These are phyloP conservation scores for Trichechus manatus DNA, from an alignment of 2,113 vertebrate genomes.

Conservation along the genomic window DNA sequence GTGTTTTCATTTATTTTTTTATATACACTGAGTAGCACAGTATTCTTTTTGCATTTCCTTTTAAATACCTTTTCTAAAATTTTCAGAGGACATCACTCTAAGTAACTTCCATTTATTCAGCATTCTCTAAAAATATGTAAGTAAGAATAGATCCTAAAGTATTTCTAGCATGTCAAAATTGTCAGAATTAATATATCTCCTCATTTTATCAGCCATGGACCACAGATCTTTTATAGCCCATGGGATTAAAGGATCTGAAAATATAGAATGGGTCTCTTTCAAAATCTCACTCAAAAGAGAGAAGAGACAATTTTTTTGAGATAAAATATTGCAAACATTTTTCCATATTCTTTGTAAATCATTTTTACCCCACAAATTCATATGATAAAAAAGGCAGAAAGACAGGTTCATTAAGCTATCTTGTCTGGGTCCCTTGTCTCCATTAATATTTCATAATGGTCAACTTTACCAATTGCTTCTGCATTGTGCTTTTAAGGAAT, in stretches of 20 bases:
- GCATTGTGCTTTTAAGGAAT: conserved; percentile 15
- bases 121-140: not conserved
- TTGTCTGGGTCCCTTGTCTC: not conserved
- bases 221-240: not conserved
- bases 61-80: not conserved
- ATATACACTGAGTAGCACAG: not conserved
- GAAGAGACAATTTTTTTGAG: not conserved
- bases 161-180: not conserved
- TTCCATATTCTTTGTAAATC: not conserved
- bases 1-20: not conserved
- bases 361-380: not conserved
- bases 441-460: conserved; percentile 14
- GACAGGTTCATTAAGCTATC: not conserved
- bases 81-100: not conserved
- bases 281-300: not conserved
- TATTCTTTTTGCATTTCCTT: not conserved
- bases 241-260: not conserved
- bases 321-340: conserved; percentile 25
- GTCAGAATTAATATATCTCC: not conserved
- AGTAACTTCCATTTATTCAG: not conserved
- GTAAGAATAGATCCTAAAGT: not conserved
- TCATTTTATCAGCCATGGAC: not conserved
- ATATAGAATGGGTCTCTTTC: not conserved
- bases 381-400: not conserved
- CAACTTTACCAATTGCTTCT: not conserved